Conservation (phyloP, 2,113 vertebrate genomes). For the Menura novaehollandiae region DNA sequence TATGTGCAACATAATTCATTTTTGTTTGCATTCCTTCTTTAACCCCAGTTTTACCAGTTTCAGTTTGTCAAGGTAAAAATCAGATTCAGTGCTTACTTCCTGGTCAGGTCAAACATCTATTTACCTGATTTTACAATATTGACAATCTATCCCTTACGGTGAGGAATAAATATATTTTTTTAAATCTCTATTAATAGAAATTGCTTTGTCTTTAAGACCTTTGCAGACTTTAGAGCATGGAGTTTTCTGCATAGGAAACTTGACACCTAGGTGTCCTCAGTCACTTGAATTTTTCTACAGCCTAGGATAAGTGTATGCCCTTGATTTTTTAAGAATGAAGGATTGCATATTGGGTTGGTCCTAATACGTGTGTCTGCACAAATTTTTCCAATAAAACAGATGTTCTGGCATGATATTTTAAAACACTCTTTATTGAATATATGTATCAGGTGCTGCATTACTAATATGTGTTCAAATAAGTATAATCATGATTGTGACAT, state of each 20-base stretch:
- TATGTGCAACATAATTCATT: neutral
- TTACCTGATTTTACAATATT: neutral
- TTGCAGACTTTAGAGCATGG: neutral
- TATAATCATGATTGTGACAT: neutral
- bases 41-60: neutral
- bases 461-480: neutral
- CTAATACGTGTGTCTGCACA: neutral
- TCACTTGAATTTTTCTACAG: neutral
- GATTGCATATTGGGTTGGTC: neutral
- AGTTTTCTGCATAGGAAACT: neutral
- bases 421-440: neutral
- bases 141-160: neutral
- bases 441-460: neutral
- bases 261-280: neutral
- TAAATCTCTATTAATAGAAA: neutral
- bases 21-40: neutral
- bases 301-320: neutral
- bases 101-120: neutral
- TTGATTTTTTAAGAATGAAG: neutral
- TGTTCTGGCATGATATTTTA: neutral
- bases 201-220: neutral
- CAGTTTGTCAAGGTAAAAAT: neutral
- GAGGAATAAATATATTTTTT: neutral
- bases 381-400: neutral
- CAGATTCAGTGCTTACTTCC: neutral